Evolutionary conservation across 1,140 invertebrate species (phyloP).

Genomic region (Lepidurus packardi): DNA sequence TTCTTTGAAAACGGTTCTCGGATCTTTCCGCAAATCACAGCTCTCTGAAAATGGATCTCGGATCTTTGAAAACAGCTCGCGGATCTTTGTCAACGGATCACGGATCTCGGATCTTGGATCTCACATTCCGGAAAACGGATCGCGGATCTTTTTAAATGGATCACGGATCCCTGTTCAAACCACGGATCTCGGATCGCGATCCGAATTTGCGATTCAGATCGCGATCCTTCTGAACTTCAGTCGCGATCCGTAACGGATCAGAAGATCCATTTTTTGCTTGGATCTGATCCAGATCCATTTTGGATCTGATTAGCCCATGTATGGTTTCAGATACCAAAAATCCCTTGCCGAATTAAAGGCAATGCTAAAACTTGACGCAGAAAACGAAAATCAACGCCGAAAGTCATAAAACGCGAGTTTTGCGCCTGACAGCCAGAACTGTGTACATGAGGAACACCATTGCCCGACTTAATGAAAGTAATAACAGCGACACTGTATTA

Average conservation of each 20-base stretch:
- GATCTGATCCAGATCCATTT: slow-evolving; percentile 4
- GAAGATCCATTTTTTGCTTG: slow-evolving; percentile 11
- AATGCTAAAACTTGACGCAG: too few relatives aligned
- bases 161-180: slow-evolving; percentile 4
- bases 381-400: too few relatives aligned
- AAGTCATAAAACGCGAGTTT: too few relatives aligned
- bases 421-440: too few relatives aligned
- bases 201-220: too few relatives aligned
- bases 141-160: not conserved
- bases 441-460: too few relatives aligned
- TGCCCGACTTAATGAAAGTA: too few relatives aligned
- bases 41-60: not conserved
- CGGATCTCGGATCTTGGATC: not conserved
- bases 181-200: not conserved
- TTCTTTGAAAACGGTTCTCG: not conserved
- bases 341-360: too few relatives aligned
- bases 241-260: slow-evolving; percentile 12
- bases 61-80: not conserved
- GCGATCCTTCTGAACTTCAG: not conserved
- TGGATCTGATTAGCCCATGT: not conserved
- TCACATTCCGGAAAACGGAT: not conserved
- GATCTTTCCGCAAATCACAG: not conserved
- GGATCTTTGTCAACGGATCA: not conserved
- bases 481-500: too few relatives aligned
- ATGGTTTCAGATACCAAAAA: too few relatives aligned